Conservation (phyloP, 2,888 invertebrate genomes). For the Bruchidius siliquastri region DNA sequence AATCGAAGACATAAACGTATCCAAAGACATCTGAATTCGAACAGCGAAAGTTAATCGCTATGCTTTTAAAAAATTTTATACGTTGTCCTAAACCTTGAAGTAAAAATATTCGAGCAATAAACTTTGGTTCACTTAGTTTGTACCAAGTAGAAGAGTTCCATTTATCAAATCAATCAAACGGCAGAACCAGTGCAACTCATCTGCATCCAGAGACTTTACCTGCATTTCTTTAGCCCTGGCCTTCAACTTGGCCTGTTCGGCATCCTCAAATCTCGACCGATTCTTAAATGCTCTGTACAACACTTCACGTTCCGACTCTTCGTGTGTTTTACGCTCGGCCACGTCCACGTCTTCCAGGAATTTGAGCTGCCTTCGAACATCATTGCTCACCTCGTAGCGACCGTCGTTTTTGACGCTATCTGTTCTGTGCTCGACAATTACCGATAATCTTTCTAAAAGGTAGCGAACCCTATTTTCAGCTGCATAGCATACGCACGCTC, state of each 20-base stretch:
- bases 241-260: slow-evolving; percentile 94
- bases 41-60: no score
- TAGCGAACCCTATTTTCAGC: slow-evolving; percentile 88
- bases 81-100: no score
- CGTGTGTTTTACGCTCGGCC: slow-evolving; percentile 87
- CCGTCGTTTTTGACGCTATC: slow-evolving; percentile 88
- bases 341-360: slow-evolving; percentile 94
- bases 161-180: no score
- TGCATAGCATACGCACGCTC: slow-evolving; percentile 86
- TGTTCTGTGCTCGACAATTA: slow-evolving; percentile 90
- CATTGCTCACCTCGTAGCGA: slow-evolving; percentile 67
- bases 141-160: no score
- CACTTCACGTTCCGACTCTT: slow-evolving; percentile 92
- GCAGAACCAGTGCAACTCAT: no score
- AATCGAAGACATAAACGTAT: no score
- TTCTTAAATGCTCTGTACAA: slow-evolving; percentile 90
- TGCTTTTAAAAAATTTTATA: no score
- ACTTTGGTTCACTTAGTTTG: no score
- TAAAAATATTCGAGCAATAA: no score
- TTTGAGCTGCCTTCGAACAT: slow-evolving; percentile 63
- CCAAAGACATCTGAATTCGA: no score
- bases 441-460: slow-evolving; percentile 82
- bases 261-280: slow-evolving; percentile 93
- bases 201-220: slow-evolving; percentile 29
- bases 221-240: slow-evolving; percentile 91